phyloP scores from a whole-genome alignment of 1,140 invertebrate genomes.

The Trichomalopsis sarcophagae region DNA sequence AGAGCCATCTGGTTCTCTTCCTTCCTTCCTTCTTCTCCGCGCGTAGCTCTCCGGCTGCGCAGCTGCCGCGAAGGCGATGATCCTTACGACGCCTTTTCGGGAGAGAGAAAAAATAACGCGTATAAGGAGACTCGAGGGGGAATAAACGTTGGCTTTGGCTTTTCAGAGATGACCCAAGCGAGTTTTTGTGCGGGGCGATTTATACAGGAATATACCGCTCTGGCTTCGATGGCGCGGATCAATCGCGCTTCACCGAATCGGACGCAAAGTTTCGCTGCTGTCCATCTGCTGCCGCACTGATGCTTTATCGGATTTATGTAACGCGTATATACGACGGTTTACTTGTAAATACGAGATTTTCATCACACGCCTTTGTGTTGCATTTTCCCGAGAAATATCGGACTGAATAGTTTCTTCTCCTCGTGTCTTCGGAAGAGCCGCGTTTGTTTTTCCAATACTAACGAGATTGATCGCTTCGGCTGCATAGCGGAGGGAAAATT shows the following conservation, averaged over 20 bases:
- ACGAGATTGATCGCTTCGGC: too few relatives aligned
- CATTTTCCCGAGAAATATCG: too few relatives aligned
- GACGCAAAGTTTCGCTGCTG: neutral
- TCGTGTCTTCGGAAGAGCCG: too few relatives aligned
- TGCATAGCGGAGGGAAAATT: too few relatives aligned
- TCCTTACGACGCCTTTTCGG: conserved; percentile 39
- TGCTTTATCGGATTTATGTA: neutral
- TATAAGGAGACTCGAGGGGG: neutral
- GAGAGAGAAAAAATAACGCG: conserved; percentile 49
- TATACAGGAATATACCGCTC: neutral
- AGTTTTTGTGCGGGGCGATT: neutral
- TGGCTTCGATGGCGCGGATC: neutral
- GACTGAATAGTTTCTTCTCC: too few relatives aligned
- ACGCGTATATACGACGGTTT: too few relatives aligned
- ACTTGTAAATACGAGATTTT: neutral
- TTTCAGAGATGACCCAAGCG: conserved; percentile 1
- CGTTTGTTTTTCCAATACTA: too few relatives aligned
- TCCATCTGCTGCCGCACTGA: neutral
- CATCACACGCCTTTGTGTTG: neutral
- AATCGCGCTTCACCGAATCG: neutral
- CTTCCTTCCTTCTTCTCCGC: conserved; percentile 12
- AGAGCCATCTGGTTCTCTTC: conserved; percentile 43
- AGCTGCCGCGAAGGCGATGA: conserved; percentile 45
- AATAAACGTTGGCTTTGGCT: neutral
- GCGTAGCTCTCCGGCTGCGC: conserved; percentile 52